Base-by-base conservation (phyloP, 2,888 invertebrate species). In the Folsomia manolachei region DNA sequence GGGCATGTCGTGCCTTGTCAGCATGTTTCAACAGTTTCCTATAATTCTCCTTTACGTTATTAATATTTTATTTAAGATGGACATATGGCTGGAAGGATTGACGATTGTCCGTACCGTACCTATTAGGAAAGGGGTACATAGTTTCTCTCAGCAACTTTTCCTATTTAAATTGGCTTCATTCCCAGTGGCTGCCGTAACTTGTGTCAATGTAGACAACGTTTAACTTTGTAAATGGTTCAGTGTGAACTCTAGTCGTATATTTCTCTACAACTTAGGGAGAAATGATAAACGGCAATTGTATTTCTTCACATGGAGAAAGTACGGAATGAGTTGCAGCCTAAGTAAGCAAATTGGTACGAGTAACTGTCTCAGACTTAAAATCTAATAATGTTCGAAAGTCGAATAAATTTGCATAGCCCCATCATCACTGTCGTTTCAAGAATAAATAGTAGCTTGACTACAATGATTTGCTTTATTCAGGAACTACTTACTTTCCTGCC, bases 1-100 rank as follows among this genome's bases (percentile, higher is more conserved):
- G 27, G 18, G 23, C 27, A 27, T 66, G 23, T 66, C 65, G 52
- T 66, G 65, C 65, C 51, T 19, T 66, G 65, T 66, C 65, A 52
- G 52, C 52, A 66, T 66, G 65, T 66, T 66, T 66, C 65, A 66
- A 66, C 21, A 63, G 26, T 63, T 63, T 27, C 63, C 4, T 9
- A 56, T 19, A 14, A 51, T n/a, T n/a, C n/a, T n/a, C n/a, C 39
- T 39, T 14, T 9, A 9, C 14, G 39, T 14, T 39, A 39, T 39
- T 39, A 39, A 39, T 39, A 39, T 39, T 39, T 39, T 39, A 39
- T 39, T 39, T 39, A 39, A 39, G 39, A 39, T 39, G 39, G 39
- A 39, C 39, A 39, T 39, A 39, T 39, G 39, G 39, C n/a, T n/a
- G n/a, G n/a, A n/a, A n/a, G n/a, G n/a, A n/a, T 39, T 39, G 14